A percentile compares a stretch with the other conserved stretches of the same genome.
Conservation (phyloP, 2,888 invertebrate genomes). For the Amphimallon solstitiale region DNA sequence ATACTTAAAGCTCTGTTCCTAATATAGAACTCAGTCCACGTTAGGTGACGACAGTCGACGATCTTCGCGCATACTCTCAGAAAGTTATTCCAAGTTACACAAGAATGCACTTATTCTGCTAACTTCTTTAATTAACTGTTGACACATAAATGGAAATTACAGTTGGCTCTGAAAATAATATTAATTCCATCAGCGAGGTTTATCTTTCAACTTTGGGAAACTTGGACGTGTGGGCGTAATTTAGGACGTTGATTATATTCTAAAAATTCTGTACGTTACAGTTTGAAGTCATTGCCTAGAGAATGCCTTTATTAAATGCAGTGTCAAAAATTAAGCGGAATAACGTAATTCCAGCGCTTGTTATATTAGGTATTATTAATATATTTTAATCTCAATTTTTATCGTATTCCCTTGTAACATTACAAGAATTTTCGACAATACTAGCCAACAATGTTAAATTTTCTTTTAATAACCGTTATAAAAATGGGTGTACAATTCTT, state of each 20-base stretch:
- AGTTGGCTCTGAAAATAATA: slow-evolving; percentile 56
- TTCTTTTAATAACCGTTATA: too few species aligned
- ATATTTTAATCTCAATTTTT: too few species aligned
- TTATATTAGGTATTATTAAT: too few species aligned
- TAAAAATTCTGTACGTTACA: neutral
- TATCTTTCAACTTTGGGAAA: slow-evolving; percentile 45
- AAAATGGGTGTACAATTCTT: too few species aligned
- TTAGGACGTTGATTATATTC: slow-evolving; percentile 11
- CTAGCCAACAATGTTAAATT: too few species aligned
- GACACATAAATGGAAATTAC: slow-evolving; percentile 62
- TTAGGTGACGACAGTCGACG: slow-evolving; percentile 55
- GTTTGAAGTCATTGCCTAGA: neutral
- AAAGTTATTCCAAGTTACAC: slow-evolving; percentile 58
- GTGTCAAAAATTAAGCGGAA: too few species aligned
- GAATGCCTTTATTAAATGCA: too few species aligned
- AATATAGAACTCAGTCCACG: slow-evolving; percentile 47
- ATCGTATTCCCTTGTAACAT: too few species aligned
- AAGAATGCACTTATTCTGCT: slow-evolving; percentile 63
- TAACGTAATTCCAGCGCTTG: too few species aligned
- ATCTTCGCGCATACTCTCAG: slow-evolving; percentile 50
- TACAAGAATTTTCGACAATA: too few species aligned
- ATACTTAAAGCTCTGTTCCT: slow-evolving; percentile 41
- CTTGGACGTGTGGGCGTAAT: slow-evolving; percentile 9
- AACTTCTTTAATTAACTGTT: slow-evolving; percentile 63
- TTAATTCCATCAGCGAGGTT: slow-evolving; percentile 44